These are phyloP conservation scores for Archilochus colubris DNA, from an alignment of 2,113 vertebrate genomes.

Conservation along the genomic window DNA sequence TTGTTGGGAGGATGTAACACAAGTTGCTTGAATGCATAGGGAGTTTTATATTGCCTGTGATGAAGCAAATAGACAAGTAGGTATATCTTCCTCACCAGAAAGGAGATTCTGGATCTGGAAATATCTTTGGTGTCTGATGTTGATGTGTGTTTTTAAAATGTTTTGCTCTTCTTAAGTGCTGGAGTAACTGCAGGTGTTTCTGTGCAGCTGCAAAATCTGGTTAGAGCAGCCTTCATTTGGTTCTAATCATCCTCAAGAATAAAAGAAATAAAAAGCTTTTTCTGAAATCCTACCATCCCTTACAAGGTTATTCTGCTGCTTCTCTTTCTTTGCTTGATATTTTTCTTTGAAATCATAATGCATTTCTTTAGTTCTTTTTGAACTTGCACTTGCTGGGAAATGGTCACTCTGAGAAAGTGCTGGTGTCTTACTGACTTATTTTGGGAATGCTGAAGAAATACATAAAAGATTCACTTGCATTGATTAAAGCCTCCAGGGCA, in stretches of 20 bases:
- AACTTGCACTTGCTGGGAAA: conserved; percentile 16
- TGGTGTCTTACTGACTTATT: conserved; percentile 14
- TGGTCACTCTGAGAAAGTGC: not conserved
- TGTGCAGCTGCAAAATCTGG: not conserved
- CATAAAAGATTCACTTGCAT: conserved; percentile 36
- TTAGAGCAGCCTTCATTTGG: not conserved
- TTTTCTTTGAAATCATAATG: conserved; percentile 20
- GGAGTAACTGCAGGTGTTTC: not conserved
- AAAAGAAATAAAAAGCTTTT: not conserved
- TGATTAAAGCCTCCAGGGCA: conserved; percentile 51
- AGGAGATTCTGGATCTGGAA: not conserved
- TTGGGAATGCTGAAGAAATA: conserved; percentile 24
- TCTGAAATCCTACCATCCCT: not conserved
- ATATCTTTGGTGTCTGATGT: not conserved
- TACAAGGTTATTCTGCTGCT: not conserved
- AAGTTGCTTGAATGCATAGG: not conserved
- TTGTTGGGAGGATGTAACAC: not conserved
- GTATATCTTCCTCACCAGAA: fast-evolving
- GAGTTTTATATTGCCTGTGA: not conserved
- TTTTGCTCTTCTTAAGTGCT: not conserved
- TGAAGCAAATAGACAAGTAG: not conserved
- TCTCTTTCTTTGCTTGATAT: not conserved
- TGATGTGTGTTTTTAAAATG: not conserved
- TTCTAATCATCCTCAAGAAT: not conserved
- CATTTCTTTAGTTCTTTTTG: not conserved